Evolutionary conservation across 2,888 invertebrate species (phyloP).

Genomic region (Galerucella calmariensis): DNA sequence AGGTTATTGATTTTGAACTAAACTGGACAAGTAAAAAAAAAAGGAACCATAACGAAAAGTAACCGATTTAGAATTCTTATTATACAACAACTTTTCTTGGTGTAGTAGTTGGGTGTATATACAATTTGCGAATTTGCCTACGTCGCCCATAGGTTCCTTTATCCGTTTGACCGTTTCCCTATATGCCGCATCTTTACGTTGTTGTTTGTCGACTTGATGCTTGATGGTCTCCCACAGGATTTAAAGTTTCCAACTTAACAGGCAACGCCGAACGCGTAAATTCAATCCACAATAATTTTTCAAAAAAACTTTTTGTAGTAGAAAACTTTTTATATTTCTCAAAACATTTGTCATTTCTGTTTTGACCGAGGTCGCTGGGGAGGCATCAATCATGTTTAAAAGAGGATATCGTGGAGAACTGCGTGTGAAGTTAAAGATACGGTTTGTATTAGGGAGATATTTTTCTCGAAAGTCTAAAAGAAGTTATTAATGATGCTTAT

Average conservation of each 20-base stretch:
- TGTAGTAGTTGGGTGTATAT: slow-evolving; percentile 11
- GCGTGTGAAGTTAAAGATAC: slow-evolving; percentile 24
- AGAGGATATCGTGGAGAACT: slow-evolving; percentile 23
- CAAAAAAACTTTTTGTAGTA: slow-evolving; percentile 60
- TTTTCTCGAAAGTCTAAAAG: background rate
- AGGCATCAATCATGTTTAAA: slow-evolving; percentile 57
- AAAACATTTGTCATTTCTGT: slow-evolving; percentile 63
- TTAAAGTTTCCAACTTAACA: slow-evolving; percentile 60
- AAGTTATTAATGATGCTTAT: slow-evolving; percentile 16
- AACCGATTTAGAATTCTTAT: background rate
- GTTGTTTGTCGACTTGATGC: slow-evolving; percentile 62
- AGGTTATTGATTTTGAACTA: too few relatives aligned
- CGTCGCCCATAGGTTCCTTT: slow-evolving; percentile 45
- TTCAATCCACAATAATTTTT: slow-evolving; percentile 63
- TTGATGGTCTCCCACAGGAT: slow-evolving; percentile 56
- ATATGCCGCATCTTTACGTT: slow-evolving; percentile 44
- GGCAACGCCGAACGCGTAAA: slow-evolving; percentile 54
- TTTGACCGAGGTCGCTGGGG: slow-evolving; percentile 60
- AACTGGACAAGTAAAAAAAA: too few relatives aligned
- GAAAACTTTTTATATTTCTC: slow-evolving; percentile 60
- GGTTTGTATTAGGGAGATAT: slow-evolving; percentile 8
- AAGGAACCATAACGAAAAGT: too few relatives aligned
- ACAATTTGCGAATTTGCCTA: slow-evolving; percentile 7
- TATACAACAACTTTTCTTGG: background rate
- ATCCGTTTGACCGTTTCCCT: slow-evolving; percentile 58